phyloP scores from a whole-genome alignment of 2,797 vertebrate genomes.

The Eospalax fontanierii region DNA sequence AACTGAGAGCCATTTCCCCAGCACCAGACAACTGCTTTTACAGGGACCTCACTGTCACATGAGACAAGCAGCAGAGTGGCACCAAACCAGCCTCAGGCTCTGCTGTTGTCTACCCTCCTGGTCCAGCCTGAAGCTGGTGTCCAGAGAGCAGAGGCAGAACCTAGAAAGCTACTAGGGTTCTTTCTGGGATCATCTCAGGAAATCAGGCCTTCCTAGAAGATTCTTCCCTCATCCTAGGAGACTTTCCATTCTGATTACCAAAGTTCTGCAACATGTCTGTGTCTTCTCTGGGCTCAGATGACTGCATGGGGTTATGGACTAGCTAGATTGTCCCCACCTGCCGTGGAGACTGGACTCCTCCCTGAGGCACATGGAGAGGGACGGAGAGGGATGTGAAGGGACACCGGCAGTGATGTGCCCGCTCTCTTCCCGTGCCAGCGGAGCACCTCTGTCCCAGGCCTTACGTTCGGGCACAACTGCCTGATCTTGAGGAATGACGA shows the following conservation, averaged over 20 bases:
- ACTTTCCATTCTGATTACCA: background rate
- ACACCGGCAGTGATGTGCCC: background rate
- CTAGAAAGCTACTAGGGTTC: background rate
- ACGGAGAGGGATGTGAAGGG: background rate
- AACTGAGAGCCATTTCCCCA: background rate
- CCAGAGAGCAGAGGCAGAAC: background rate
- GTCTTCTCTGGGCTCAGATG: background rate
- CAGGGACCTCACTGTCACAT: too few relatives aligned
- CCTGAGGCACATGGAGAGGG: background rate
- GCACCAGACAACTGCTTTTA: background rate
- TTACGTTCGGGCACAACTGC: fast-evolving
- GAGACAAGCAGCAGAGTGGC: background rate
- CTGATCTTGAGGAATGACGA: too few relatives aligned
- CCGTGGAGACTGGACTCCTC: background rate
- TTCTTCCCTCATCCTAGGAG: background rate
- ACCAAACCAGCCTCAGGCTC: background rate
- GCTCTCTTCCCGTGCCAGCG: background rate
- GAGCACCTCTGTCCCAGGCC: background rate
- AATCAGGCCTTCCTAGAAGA: background rate
- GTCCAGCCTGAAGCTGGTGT: background rate
- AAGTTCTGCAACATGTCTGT: background rate
- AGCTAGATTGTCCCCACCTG: too few relatives aligned
- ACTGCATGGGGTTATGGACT: background rate
- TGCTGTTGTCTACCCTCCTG: background rate
- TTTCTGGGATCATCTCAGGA: background rate